phyloP scores from a whole-genome alignment of 1,140 invertebrate species.

The Lasioglossum albipes region DNA sequence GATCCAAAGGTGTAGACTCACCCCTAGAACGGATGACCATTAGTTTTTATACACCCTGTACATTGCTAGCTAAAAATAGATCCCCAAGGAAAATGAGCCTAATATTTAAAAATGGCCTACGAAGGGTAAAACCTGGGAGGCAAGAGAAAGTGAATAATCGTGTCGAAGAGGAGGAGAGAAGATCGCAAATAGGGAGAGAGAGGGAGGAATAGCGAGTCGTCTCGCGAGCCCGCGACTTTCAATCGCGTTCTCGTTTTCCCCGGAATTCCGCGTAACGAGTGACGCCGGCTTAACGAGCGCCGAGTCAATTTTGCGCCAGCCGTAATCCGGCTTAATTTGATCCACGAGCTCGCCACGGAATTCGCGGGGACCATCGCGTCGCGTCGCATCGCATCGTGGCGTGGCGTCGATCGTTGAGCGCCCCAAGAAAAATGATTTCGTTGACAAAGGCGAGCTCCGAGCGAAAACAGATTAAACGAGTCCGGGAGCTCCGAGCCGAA shows the following conservation, averaged over 20 bases:
- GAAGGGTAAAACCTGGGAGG: no score
- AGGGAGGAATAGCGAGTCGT: not conserved
- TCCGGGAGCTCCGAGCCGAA: no score
- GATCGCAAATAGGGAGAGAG: not conserved
- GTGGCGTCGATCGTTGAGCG: not conserved
- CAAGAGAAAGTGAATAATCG: no score
- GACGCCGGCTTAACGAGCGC: slow-evolving; percentile 14
- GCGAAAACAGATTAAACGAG: slow-evolving; percentile 29
- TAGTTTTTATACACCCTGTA: no score
- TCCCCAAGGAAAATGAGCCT: no score
- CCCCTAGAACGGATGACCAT: no score
- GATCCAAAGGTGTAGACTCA: no score
- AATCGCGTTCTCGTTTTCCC: not conserved
- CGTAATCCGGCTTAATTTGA: slow-evolving; percentile 29
- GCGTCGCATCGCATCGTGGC: no score
- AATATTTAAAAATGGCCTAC: no score
- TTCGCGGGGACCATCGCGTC: not conserved
- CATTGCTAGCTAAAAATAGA: no score
- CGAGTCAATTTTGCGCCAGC: slow-evolving; percentile 10
- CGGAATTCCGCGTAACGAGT: slow-evolving; percentile 7
- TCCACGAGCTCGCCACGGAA: not conserved
- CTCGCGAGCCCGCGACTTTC: not conserved
- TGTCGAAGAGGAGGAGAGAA: no score
- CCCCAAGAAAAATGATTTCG: slow-evolving; percentile 21
- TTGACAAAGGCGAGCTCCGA: slow-evolving; percentile 9